These are phyloP conservation scores for Cactoblastis cactorum DNA, from an alignment of 2,888 invertebrate species.

Conservation along the genomic window DNA sequence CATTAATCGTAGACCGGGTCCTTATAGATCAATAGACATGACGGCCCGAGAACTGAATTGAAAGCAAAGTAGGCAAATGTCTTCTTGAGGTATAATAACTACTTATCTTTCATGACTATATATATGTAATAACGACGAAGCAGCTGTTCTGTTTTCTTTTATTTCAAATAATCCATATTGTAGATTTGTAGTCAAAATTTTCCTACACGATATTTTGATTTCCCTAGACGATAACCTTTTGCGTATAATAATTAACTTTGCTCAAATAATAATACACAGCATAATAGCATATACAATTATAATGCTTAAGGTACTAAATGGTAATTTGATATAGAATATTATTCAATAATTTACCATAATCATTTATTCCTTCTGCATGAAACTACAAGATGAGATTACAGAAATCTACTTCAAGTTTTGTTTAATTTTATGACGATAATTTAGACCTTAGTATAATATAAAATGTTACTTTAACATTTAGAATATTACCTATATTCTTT, in stretches of 20 bases:
- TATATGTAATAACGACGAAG: background rate
- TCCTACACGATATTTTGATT: constrained; percentile 16
- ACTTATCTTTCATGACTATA: background rate
- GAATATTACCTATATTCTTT: too few species aligned
- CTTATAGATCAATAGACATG: constrained; percentile 47
- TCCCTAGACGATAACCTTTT: constrained; percentile 18
- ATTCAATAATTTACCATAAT: too few species aligned
- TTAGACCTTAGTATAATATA: too few species aligned
- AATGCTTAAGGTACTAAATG: too few species aligned
- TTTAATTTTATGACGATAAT: too few species aligned
- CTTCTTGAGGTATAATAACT: constrained; percentile 3
- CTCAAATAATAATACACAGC: background rate
- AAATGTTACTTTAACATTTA: too few species aligned
- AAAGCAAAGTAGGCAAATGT: constrained; percentile 13
- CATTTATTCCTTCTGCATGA: too few species aligned
- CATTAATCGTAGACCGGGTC: constrained; percentile 50
- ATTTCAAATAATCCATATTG: background rate
- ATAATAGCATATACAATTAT: background rate
- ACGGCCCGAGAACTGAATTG: constrained; percentile 22
- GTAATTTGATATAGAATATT: too few species aligned
- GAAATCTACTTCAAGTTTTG: too few species aligned
- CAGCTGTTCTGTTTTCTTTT: background rate
- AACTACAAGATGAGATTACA: too few species aligned
- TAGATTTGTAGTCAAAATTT: constrained; percentile 8
- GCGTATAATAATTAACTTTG: constrained; percentile 16